These are phyloP conservation scores for Equus przewalskii DNA, from an alignment of 2,113 vertebrate genomes.

Conservation along the genomic window DNA sequence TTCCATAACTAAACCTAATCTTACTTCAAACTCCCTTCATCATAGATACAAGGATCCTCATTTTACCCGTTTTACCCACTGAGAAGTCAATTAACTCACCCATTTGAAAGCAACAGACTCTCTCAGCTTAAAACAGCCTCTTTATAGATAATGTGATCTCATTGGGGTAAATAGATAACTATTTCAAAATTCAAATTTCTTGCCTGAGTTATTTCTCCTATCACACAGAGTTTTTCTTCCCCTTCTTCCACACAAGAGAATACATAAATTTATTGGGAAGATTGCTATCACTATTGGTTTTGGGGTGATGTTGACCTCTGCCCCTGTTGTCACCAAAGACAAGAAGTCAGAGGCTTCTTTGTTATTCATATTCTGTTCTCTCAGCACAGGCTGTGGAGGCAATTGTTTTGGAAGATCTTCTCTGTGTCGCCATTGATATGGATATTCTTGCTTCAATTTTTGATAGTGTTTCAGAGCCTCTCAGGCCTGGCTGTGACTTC, in stretches of 20 bases:
- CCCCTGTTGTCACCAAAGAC: background rate
- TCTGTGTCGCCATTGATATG: background rate
- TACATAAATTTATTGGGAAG: background rate
- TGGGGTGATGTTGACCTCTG: background rate
- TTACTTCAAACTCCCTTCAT: background rate
- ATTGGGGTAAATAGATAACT: background rate
- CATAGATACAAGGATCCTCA: background rate
- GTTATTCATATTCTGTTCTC: background rate
- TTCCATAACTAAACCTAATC: background rate
- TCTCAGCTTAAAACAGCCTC: background rate
- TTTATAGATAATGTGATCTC: background rate
- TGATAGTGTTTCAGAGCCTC: background rate
- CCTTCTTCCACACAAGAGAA: background rate
- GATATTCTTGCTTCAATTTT: background rate
- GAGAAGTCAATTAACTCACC: background rate
- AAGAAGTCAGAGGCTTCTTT: background rate
- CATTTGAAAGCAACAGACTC: accelerated
- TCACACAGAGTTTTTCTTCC: background rate
- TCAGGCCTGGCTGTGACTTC: background rate
- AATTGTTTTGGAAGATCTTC: background rate
- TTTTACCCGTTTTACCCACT: background rate
- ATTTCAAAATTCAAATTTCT: background rate
- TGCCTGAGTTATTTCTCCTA: background rate
- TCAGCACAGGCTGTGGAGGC: background rate
- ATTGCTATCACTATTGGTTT: background rate